Conservation (phyloP, 2,888 invertebrate genomes). For the Melanchra persicariae region DNA sequence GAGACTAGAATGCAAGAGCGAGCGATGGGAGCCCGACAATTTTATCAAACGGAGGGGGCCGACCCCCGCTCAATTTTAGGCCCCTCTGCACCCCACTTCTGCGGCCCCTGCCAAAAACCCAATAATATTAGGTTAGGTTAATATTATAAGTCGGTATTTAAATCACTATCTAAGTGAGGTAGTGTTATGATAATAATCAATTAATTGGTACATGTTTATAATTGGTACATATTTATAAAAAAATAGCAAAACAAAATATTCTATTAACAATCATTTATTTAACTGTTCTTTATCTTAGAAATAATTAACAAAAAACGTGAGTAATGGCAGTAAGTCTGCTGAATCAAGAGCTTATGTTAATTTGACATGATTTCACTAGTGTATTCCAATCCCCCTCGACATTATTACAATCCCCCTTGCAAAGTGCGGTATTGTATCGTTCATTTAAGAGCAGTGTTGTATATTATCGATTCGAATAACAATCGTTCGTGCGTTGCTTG, state of each 20-base stretch:
- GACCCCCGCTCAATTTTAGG: too few relatives aligned
- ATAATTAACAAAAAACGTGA: conserved; percentile 36
- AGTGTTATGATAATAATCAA: too few relatives aligned
- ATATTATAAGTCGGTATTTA: too few relatives aligned
- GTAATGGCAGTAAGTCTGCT: conserved; percentile 22
- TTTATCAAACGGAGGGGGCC: too few relatives aligned
- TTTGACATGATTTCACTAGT: background rate
- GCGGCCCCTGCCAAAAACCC: too few relatives aligned
- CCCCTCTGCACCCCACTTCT: too few relatives aligned
- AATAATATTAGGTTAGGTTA: too few relatives aligned
- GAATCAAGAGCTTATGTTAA: background rate
- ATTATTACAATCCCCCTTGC: background rate
- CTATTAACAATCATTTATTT: conserved; percentile 28
- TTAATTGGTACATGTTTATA: too few relatives aligned
- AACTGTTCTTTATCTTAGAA: conserved; percentile 24
- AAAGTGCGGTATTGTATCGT: background rate
- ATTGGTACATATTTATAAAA: background rate
- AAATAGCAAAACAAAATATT: background rate
- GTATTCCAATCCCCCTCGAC: too few relatives aligned
- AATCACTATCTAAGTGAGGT: too few relatives aligned
- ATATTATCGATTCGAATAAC: background rate
- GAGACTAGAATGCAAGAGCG: too few relatives aligned
- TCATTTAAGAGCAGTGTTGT: background rate
- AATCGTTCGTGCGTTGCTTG: background rate
- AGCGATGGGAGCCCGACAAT: too few relatives aligned